These are phyloP conservation scores for Lithophane semibrunnea DNA, from an alignment of 2,888 invertebrate species.

Conservation along the genomic window DNA sequence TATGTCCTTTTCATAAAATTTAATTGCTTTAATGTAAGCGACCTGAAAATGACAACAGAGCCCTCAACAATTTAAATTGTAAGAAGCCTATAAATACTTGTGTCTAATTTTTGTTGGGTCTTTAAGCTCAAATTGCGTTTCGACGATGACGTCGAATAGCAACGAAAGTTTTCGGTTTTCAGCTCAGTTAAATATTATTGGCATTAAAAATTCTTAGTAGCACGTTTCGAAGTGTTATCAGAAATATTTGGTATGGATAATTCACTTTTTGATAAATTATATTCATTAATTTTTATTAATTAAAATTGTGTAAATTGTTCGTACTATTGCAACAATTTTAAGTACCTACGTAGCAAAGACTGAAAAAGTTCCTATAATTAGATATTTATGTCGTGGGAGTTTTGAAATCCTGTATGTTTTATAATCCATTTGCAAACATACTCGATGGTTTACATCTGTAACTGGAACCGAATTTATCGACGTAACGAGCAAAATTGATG, in stretches of 20 bases:
- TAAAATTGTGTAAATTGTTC: background rate
- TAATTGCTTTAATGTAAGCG: background rate
- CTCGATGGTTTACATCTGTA: constrained; percentile 21
- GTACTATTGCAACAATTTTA: background rate
- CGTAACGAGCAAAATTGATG: constrained; percentile 46
- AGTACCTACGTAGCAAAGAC: background rate
- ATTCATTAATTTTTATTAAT: background rate
- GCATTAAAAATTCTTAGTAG: too few species aligned
- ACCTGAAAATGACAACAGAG: background rate
- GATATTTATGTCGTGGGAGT: background rate
- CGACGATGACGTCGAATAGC: too few species aligned
- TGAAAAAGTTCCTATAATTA: background rate
- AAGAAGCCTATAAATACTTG: background rate
- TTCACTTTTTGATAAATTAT: background rate
- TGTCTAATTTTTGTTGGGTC: background rate
- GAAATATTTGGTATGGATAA: background rate
- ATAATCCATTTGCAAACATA: constrained; percentile 5
- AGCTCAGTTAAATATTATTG: background rate
- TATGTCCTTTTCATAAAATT: background rate
- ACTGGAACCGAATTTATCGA: constrained; percentile 42
- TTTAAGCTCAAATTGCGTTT: background rate
- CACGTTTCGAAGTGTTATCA: too few species aligned
- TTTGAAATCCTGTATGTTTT: background rate
- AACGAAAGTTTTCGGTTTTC: background rate
- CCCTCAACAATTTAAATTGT: background rate